Evolutionary conservation across 2,797 vertebrate genomes (phyloP).

Genomic region (Knipowitschia caucasica): DNA sequence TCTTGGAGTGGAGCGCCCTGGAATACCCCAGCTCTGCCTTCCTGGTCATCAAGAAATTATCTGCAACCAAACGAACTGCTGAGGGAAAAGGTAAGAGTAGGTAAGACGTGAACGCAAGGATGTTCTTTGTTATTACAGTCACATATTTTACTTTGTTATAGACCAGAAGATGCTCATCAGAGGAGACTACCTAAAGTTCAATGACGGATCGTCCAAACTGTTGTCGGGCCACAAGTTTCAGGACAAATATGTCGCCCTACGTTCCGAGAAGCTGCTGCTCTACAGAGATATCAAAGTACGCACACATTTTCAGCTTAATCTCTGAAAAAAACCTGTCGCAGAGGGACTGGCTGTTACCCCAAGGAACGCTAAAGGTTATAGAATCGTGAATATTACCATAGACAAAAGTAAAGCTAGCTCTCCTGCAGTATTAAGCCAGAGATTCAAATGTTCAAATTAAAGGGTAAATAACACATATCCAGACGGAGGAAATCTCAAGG

Average conservation of each 20-base stretch:
- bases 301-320: slow-evolving; percentile 6
- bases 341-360: neutral
- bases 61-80: slow-evolving; percentile 45
- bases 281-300: slow-evolving; percentile 93
- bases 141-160: no score
- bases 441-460: slow-evolving; percentile 27
- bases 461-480: slow-evolving; percentile 16
- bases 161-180: slow-evolving; percentile 64
- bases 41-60: slow-evolving; percentile 87
- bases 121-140: no score
- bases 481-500: slow-evolving; percentile 18
- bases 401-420: neutral
- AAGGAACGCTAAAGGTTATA: slow-evolving; percentile 24
- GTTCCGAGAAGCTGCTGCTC: slow-evolving; percentile 82
- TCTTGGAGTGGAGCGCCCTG: slow-evolving; percentile 88
- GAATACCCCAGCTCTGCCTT: slow-evolving; percentile 86
- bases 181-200: slow-evolving; percentile 86
- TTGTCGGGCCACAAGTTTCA: slow-evolving; percentile 92
- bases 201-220: slow-evolving; percentile 87
- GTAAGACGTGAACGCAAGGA: no score
- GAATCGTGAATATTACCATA: slow-evolving; percentile 3
- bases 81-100: slow-evolving; percentile 65
- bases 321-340: slow-evolving; percentile 4
- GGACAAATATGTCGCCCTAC: slow-evolving; percentile 86
- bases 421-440: slow-evolving; percentile 14